phyloP scores from a whole-genome alignment of 2,113 vertebrate species.

The Hippopotamus amphibius region DNA sequence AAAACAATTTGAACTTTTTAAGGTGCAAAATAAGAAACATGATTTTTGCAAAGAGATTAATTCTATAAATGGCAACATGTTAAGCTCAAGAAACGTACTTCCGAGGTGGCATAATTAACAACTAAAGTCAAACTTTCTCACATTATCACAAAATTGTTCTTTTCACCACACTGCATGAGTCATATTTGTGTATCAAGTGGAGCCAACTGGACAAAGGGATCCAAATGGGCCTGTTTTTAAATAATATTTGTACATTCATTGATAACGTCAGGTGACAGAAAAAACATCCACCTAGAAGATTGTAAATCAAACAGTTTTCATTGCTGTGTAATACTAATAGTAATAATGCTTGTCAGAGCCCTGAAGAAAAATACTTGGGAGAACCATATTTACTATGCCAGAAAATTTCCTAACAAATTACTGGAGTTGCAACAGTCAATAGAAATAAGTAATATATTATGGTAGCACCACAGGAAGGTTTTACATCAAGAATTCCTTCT shows the following conservation, averaged over 20 bases:
- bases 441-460: not conserved
- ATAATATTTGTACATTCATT: conserved; percentile 1
- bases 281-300: not conserved
- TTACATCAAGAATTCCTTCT: not conserved
- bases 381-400: not conserved
- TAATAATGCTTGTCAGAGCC: not conserved
- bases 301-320: not conserved
- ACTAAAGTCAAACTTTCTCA: not conserved
- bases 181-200: no score
- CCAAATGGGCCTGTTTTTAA: not conserved
- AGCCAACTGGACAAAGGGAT: not conserved
- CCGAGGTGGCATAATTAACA: not conserved
- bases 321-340: not conserved
- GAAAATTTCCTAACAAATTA: not conserved
- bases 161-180: not conserved
- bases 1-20: not conserved
- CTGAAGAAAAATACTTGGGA: conserved; percentile 12
- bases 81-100: not conserved
- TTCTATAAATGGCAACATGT: not conserved
- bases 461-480: not conserved
- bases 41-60: not conserved
- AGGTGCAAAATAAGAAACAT: not conserved
- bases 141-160: not conserved
- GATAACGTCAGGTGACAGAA: not conserved
- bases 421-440: not conserved